Base-by-base conservation (phyloP, 2,797 vertebrate species). In the Fistularia commersonii region DNA sequence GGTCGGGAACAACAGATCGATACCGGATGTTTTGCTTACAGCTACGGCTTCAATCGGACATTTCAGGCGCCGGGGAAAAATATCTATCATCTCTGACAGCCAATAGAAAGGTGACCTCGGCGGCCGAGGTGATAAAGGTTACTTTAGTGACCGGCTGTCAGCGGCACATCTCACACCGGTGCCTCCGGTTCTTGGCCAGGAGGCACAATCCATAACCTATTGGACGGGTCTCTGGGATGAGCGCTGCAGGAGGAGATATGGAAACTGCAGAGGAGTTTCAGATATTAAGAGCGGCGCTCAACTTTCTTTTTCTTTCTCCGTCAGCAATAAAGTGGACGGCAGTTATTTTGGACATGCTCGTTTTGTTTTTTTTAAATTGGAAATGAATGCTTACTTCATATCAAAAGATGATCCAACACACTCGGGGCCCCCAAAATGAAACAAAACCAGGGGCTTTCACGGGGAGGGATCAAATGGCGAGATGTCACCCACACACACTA, bases 131-230 rank as follows among this genome's bases (percentile, higher is more conserved):
- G 81, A 87, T 87, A 80, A 80, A 87, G 84, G 79, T 87, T 80
- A 83, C 72, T 80, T 57, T 64, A 70, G 82, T 80, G 75, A 83
- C 77, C 76, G 82, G 51, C 82, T 87, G 84, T 87, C 84, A 86
- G 23, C 7, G 64, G 51, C 36, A 38, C 66, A 70, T 82, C 77
- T 71, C 59, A 56, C 74, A 64, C 65, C 62, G 71, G 74, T 47
- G 79, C 77, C 80, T 80, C 32, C 69, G 67, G 82, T 70, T 51
- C 51, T 48, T 6, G 50, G 68, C 80, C 79, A 53, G 53, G 41
- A 81, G 82, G 74, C 48, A 44, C 77, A 61, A 85, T 83, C 80
- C 66, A 83, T 84, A 84, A 81, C 49, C 63, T 76, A 76, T 71
- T 65, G 69, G 80, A 72, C 48, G 75, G 64, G 66, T 77, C 64